phyloP scores from a whole-genome alignment of 2,888 invertebrate genomes.

The Cryptocephalus moraei region DNA sequence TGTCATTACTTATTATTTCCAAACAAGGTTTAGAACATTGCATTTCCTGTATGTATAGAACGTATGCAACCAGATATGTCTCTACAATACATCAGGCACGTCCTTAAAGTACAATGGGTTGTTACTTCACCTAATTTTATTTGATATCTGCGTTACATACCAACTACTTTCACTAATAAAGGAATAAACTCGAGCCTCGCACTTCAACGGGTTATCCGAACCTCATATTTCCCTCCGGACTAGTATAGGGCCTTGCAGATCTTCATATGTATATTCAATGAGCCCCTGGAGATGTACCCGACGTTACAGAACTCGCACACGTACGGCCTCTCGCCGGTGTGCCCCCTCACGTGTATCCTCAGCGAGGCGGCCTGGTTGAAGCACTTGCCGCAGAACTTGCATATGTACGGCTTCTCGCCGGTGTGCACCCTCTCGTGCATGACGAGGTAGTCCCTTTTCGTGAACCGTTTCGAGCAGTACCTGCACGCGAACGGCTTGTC shows the following conservation, averaged over 20 bases:
- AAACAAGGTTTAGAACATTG: no score
- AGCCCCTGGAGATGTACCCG: conserved; percentile 26
- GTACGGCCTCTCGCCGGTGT: conserved; percentile 30
- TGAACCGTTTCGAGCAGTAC: conserved; percentile 28
- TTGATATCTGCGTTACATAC: no score
- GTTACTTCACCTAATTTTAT: no score
- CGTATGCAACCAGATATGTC: no score
- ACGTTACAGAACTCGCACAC: conserved; percentile 27
- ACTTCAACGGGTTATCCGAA: no score
- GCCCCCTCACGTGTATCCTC: conserved; percentile 27
- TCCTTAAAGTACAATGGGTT: no score
- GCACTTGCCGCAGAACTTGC: conserved; percentile 31
- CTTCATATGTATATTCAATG: conserved; percentile 26
- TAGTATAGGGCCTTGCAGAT: conserved; percentile 17
- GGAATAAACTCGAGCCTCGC: no score
- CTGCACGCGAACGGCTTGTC: conserved; percentile 28
- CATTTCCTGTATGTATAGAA: no score
- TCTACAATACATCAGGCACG: no score
- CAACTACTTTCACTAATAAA: no score
- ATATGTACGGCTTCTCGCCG: conserved; percentile 32
- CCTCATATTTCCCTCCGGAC: background rate
- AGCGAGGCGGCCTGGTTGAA: conserved; percentile 29
- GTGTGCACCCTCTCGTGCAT: conserved; percentile 34
- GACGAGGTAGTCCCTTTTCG: conserved; percentile 28
- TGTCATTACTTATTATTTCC: no score